Conservation (phyloP, 2,888 invertebrate genomes). For the Nyleta sp. region DNA sequence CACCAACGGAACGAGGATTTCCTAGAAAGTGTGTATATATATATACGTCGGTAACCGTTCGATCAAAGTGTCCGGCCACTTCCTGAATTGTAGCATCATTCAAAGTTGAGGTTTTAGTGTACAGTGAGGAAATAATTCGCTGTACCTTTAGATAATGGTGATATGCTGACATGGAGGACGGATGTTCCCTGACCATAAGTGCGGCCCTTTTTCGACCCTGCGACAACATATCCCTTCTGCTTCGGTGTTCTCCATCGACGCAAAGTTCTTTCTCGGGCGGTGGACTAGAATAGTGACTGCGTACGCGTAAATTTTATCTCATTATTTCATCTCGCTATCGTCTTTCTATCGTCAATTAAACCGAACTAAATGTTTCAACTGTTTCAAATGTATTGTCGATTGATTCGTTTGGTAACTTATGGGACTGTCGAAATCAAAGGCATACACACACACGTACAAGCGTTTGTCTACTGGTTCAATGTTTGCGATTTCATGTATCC, state of each 20-base stretch:
- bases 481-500: too few relatives aligned
- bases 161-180: slow-evolving; percentile 79
- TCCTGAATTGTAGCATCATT: slow-evolving; percentile 4
- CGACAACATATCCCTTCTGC: slow-evolving; percentile 93
- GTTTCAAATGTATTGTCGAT: too few relatives aligned
- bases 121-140: slow-evolving; percentile 15
- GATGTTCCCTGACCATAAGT: slow-evolving; percentile 85
- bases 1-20: slow-evolving; percentile 52
- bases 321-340: not conserved
- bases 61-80: too few relatives aligned
- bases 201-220: slow-evolving; percentile 88
- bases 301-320: slow-evolving; percentile 58
- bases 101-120: slow-evolving; percentile 10
- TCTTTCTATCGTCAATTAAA: too few relatives aligned
- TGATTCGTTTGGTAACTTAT: too few relatives aligned
- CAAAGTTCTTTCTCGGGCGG: slow-evolving; percentile 83
- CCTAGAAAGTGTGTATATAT: too few relatives aligned
- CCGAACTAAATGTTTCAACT: too few relatives aligned
- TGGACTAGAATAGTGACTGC: slow-evolving; percentile 82
- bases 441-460: too few relatives aligned
- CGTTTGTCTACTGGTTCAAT: too few relatives aligned
- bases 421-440: too few relatives aligned
- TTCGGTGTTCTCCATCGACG: slow-evolving; percentile 87
- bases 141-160: slow-evolving; percentile 82
- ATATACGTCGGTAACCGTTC: not conserved